These are phyloP conservation scores for Solenopsis fugax DNA, from an alignment of 1,140 invertebrate species.

Conservation along the genomic window DNA sequence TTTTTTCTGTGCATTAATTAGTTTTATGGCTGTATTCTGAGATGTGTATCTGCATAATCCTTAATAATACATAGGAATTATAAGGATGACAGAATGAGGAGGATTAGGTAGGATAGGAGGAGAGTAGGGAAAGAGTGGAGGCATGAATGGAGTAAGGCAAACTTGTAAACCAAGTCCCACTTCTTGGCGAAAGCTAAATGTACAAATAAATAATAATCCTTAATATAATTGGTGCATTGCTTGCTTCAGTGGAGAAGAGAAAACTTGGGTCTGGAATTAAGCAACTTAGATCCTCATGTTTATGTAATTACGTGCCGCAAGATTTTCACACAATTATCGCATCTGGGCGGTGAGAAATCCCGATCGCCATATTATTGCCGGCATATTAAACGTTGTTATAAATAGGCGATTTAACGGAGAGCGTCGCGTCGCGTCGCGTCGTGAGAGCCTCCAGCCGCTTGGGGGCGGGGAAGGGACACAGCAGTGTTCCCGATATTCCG, in stretches of 20 bases:
- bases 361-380: neutral
- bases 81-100: too few species aligned
- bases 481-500: slow-evolving; percentile 3
- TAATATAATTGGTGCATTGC: neutral
- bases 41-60: neutral
- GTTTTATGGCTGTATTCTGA: neutral
- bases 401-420: slow-evolving; percentile 3
- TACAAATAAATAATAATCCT: too few species aligned
- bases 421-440: neutral
- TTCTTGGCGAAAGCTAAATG: too few species aligned
- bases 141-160: too few species aligned
- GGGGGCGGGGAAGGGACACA: neutral
- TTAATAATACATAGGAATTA: too few species aligned
- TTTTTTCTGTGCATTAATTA: neutral
- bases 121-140: too few species aligned
- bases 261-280: neutral
- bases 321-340: neutral
- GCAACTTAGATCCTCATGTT: neutral
- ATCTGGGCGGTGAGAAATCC: neutral
- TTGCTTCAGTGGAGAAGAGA: neutral
- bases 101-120: too few species aligned
- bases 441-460: neutral
- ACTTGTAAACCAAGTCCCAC: too few species aligned
- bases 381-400: slow-evolving; percentile 10
- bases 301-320: neutral